Evolutionary conservation across 2,797 vertebrate genomes (phyloP), one percentile per base, ranked within the genome.

Genomic region (Sternotherus odoratus): DNA sequence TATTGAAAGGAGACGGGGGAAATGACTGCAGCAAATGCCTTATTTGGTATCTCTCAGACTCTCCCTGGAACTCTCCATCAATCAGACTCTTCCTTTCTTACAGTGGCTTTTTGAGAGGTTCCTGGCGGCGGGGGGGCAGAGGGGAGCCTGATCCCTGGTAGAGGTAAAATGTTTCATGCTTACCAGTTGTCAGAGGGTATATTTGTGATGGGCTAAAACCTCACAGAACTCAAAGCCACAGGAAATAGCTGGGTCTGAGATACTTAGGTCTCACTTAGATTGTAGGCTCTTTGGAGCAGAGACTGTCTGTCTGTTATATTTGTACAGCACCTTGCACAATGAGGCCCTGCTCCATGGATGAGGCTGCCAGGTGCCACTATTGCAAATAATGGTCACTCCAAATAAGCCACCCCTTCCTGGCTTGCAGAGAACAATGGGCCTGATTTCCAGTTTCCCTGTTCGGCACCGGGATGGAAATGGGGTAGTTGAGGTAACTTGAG

Each of bases 21-120:
- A 83, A 19, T 5, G 1, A 83, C 46, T 82, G 80, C 69, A 75
- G 83, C 49, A 4, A 7, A 8, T 50, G 36, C 75, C 48, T 82
- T 19, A 51, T 83, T 24, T 69, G 88, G 53, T 6, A 8, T 8
- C 3, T 2, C 83, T 12, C 2, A 78, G 74, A 33, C 77, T 12
- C 6, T 4, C 77, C n/a, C 1, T 19, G 28, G 79, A 13, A 4
- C 80, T 48, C 48, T 5, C 48, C 83, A 39, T 83, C 6, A 57
- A 89, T 91, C 26, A n/a, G 5, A 26, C n/a, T 48, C n/a, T 82
- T 81, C 80, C 87, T 8, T 2, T 77, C 28, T 77, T 0, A 16
- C 0, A 16, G 49, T 43, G 43, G 30, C 82, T 7, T 43, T 49
- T 9, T 2, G 28, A 6, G 46, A 4, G 16, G 43, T 19, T 26